phyloP scores from a whole-genome alignment of 2,113 vertebrate species.

The Butorides virescens region DNA sequence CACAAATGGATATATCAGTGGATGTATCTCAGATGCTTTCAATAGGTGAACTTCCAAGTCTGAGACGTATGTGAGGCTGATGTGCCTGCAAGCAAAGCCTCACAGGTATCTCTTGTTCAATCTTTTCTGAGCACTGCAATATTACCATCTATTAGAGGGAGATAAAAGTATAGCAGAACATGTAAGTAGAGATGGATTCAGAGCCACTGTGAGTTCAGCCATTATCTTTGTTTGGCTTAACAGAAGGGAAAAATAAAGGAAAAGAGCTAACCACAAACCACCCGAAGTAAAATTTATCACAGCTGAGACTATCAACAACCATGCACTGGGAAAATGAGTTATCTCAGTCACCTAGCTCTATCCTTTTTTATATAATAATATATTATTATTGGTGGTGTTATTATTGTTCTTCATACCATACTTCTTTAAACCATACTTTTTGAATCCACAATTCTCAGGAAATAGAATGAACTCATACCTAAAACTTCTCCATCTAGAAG shows the following conservation, averaged over 20 bases:
- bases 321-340: not conserved
- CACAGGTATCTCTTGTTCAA: not conserved
- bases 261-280: not conserved
- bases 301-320: not conserved
- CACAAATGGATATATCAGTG: not conserved
- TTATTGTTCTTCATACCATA: not conserved
- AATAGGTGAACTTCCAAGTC: not conserved
- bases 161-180: not conserved
- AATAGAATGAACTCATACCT: not conserved
- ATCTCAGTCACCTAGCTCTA: not conserved
- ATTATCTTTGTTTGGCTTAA: not conserved
- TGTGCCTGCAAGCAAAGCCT: not conserved
- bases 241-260: not conserved
- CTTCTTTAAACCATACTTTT: not conserved
- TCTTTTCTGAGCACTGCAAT: not conserved
- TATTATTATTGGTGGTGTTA: not conserved
- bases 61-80: not conserved
- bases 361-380: not conserved
- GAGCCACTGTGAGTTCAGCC: not conserved
- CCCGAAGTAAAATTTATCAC: not conserved
- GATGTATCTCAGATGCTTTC: not conserved
- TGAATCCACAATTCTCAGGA: not conserved
- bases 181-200: not conserved
- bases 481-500: not conserved
- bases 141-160: not conserved